phyloP scores from a whole-genome alignment of 1,140 invertebrate species.

The Drepana arcuata region DNA sequence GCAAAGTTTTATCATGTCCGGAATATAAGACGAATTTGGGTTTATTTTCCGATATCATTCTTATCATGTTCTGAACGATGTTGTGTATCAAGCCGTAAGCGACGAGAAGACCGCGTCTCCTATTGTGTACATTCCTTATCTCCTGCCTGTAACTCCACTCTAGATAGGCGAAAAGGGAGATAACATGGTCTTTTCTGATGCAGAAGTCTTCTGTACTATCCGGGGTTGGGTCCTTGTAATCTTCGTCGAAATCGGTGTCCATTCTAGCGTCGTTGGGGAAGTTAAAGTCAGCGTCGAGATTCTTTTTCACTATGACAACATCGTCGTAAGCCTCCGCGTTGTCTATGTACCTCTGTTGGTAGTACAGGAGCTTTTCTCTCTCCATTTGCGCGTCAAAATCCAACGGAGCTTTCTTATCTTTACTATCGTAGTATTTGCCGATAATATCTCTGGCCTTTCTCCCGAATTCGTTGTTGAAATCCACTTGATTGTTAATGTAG shows the following conservation, averaged over 20 bases:
- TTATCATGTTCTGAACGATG: slow-evolving; percentile 84
- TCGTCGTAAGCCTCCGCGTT: slow-evolving; percentile 64
- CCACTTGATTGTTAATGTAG: slow-evolving; percentile 58
- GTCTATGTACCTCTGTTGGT: slow-evolving; percentile 66
- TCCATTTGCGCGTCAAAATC: slow-evolving; percentile 70
- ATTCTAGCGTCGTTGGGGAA: slow-evolving; percentile 62
- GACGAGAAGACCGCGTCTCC: slow-evolving; percentile 78
- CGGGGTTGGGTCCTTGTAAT: slow-evolving; percentile 58
- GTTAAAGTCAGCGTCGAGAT: slow-evolving; percentile 69
- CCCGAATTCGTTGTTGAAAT: slow-evolving; percentile 58
- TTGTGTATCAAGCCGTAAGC: slow-evolving; percentile 85
- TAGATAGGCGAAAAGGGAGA: slow-evolving; percentile 80
- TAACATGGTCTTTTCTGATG: slow-evolving; percentile 79
- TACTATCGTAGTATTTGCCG: slow-evolving; percentile 44
- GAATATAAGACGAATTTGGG: slow-evolving; percentile 90
- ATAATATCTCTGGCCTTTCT: slow-evolving; percentile 59
- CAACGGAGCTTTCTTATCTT: slow-evolving; percentile 40
- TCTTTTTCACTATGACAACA: slow-evolving; percentile 66
- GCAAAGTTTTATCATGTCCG: slow-evolving; percentile 91
- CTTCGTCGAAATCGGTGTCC: slow-evolving; percentile 61
- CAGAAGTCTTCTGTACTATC: slow-evolving; percentile 70
- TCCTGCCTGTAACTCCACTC: slow-evolving; percentile 82
- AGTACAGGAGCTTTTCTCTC: slow-evolving; percentile 64
- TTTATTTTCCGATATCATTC: slow-evolving; percentile 82
- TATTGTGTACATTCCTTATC: slow-evolving; percentile 76